Base-by-base conservation (phyloP, 1,140 invertebrate genomes). In the Cydia strobilella region DNA sequence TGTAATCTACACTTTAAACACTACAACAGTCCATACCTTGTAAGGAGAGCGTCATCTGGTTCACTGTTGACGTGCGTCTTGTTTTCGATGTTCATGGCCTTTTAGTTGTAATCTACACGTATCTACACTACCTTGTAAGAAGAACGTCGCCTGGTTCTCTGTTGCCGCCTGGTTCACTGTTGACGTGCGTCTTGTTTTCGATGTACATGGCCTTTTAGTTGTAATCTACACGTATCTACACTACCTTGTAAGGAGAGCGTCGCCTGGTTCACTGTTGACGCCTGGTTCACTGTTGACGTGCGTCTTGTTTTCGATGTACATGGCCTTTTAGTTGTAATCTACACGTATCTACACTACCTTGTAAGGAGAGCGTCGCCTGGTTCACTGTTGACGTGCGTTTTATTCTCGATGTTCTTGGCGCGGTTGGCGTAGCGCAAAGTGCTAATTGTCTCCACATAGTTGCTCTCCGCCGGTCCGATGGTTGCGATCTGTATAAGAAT, bases 371-470 rank as follows among this genome's bases (percentile, higher is more conserved):
- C 98, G 93, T 99, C 98, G 86, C 99, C 99, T 0, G 99, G 98
- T 93, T 99, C 99, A 89, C 99, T 98, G 91, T 99, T 99, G 74
- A 99, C 96, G 80, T 96, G 96, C 69, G 98, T 98, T 80, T 96
- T 96, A 92, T 99, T 99, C 87, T 98, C 97, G 76, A 99, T 99
- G 86, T 97, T 98, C 93, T 99, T 99, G 2, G 99, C 98, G 73
- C 99, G 94, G 93, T 98, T 98, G 1, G 99, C 99, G 93, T 99
- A 99, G 15, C 99, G 94, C 62, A 99, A 93, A 0, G 99, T 99
- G 85, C 98, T 99, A 63, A 99, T 97, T 0, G 98, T 98, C 93
- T 99, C 99, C 86, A 99, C 98, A 88, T 98, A 99, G 93, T 99
- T 99, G 76, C 97, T 96, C 81, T 98, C 97, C 10, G 98, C 98